phyloP scores from a whole-genome alignment of 1,140 invertebrate species.

The Heliconius melpomene region DNA sequence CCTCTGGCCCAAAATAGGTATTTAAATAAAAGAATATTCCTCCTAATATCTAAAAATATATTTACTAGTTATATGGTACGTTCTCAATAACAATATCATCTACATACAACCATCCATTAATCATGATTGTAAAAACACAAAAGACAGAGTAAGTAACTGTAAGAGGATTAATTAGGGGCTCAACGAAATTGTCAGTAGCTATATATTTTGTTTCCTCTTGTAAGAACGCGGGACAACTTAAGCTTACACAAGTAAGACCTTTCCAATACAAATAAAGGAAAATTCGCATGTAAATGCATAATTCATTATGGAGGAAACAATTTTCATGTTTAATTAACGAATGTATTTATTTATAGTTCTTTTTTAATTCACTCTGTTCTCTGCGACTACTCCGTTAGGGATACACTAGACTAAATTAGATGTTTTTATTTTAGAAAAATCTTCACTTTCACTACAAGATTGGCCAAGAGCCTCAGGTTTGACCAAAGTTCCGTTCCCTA shows the following conservation, averaged over 20 bases:
- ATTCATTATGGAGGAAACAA: background rate
- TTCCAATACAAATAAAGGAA: background rate
- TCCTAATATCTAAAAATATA: too few relatives aligned
- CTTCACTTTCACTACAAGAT: too few relatives aligned
- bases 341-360: too few relatives aligned
- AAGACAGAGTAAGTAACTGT: background rate
- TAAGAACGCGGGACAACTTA: background rate
- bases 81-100: too few relatives aligned
- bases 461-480: too few relatives aligned
- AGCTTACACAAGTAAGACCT: background rate
- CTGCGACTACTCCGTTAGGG: too few relatives aligned
- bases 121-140: background rate
- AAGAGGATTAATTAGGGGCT: constrained; percentile 1
- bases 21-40: too few relatives aligned
- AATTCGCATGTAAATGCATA: background rate
- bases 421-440: background rate
- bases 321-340: background rate
- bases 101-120: background rate
- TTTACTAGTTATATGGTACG: too few relatives aligned
- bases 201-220: background rate
- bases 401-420: too few relatives aligned
- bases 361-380: too few relatives aligned
- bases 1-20: too few relatives aligned
- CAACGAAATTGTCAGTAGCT: background rate
- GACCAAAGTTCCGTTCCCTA: too few relatives aligned